Base-by-base conservation (phyloP, 2,888 invertebrate species). In the Chloroclystis v-ata region DNA sequence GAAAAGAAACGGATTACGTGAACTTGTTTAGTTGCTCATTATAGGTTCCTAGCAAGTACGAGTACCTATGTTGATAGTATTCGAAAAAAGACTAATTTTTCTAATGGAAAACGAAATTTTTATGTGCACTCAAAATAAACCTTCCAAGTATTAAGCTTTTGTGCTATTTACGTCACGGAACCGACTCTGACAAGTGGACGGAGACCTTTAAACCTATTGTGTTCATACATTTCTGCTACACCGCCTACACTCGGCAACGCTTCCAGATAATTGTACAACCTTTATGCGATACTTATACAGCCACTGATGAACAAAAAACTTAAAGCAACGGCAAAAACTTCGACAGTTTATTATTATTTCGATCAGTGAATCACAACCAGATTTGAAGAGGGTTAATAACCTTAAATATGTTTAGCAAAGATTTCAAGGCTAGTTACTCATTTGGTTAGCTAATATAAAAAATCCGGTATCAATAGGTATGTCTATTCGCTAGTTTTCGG, bases 321-420 rank as follows among this genome's bases (percentile, higher is more conserved):
- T 56, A 56, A 75, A 76, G 65, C 78, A 84, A 78, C 78, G 73
- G 77, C 83, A 87, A 86, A 87, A 87, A 87, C 82, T 82, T 80
- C 72, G 70, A 76, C 69, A 72, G 77, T 82, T 79, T 82, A 84
- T 82, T 82, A 83, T 84, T 82, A 85, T 83, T 84, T 76, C 80
- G 82, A 76, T 81, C 81, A 78, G 82, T 87, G 87, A 87, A 85
- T 87, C 87, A 86, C 82, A 80, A 82, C 78, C 78, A 82, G 83
- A 86, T 83, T 86, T 78, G 82, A 79, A 70, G 68, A 81, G 84
- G 87, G 87, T 87, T 80, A 86, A 84, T 83, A 84, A 86, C 87
- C 87, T 70, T 83, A 84, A 20, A 85, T 85, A 76, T 82, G 81
- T 80, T 83, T 79, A 76, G 81, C 78, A 70, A 78, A 82, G 72